phyloP scores from a whole-genome alignment of 2,888 invertebrate genomes.

The Cremastinae sp. region DNA sequence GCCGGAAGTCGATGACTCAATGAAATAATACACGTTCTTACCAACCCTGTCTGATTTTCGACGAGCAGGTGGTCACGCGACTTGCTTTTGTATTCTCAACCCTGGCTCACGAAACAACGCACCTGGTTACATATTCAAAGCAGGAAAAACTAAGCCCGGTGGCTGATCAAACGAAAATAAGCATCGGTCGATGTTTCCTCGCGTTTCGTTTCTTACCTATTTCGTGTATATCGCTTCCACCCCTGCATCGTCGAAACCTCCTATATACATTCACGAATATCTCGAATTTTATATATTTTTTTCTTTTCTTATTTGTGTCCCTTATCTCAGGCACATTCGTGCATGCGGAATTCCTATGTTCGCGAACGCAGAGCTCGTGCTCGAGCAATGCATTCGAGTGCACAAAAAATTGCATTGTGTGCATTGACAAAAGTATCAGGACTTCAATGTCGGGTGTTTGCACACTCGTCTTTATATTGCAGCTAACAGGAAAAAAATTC shows the following conservation, averaged over 20 bases:
- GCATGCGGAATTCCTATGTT: not conserved
- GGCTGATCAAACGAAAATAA: not conserved
- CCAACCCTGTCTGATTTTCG: constrained; percentile 43
- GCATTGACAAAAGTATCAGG: constrained; percentile 36
- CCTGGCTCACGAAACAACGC: constrained; percentile 12
- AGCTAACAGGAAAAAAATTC: constrained; percentile 19
- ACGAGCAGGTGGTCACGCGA: constrained; percentile 60
- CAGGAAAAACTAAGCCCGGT: constrained; percentile 5
- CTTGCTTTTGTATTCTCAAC: constrained; percentile 42
- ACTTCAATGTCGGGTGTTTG: constrained; percentile 41
- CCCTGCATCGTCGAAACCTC: constrained; percentile 11
- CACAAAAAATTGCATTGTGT: constrained; percentile 31
- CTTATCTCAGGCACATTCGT: too few species aligned
- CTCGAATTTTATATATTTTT: constrained; percentile 10
- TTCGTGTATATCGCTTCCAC: constrained; percentile 8
- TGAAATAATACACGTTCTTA: constrained; percentile 34
- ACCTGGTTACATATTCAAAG: constrained; percentile 56
- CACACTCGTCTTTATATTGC: constrained; percentile 24
- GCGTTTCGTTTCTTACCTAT: constrained; percentile 12
- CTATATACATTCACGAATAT: constrained; percentile 16
- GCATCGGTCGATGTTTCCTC: not conserved
- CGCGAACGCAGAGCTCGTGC: constrained; percentile 1
- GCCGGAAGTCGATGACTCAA: constrained; percentile 52
- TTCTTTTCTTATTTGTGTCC: not conserved
- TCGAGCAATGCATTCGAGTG: not conserved